Evolutionary conservation across 2,888 invertebrate genomes (phyloP).

Genomic region (Drosophila pseudotalamancana): DNA sequence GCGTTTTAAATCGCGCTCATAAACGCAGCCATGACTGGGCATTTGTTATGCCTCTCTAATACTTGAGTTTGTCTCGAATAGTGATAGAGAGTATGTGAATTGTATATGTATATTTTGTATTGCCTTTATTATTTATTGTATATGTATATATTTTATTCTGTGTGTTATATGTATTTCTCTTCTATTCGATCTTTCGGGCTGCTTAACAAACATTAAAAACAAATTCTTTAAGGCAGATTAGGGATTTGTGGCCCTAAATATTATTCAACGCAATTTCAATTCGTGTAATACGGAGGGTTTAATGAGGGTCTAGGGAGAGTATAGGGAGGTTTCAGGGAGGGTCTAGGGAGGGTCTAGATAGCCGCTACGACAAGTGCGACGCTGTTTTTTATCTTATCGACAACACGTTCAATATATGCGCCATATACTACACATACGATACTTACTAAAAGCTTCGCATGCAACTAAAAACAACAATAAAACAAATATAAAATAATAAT

Average conservation of each 20-base stretch:
- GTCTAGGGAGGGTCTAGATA: neutral
- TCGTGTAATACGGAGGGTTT: too few species aligned
- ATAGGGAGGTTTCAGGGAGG: too few species aligned
- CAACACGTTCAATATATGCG: constrained; percentile 58
- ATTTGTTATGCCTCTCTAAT: constrained; percentile 10
- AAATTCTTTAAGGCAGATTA: too few species aligned
- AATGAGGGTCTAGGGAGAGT: neutral
- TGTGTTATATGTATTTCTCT: too few species aligned
- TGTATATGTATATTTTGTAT: neutral
- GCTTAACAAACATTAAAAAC: too few species aligned
- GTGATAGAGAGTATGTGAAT: too few species aligned
- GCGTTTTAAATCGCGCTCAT: constrained; percentile 23
- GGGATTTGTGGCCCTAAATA: too few species aligned
- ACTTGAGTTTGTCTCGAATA: constrained; percentile 3
- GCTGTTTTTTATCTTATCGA: constrained; percentile 60
- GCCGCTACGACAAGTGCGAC: constrained; percentile 28
- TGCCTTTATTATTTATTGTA: neutral
- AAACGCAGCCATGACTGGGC: constrained; percentile 3
- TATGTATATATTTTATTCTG: too few species aligned
- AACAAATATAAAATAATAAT: constrained; percentile 55
- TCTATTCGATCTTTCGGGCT: too few species aligned
- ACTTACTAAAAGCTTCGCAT: constrained; percentile 18
- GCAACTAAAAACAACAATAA: constrained; percentile 14
- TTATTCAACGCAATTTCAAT: too few species aligned
- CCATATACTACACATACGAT: constrained; percentile 6